phyloP scores from a whole-genome alignment of 2,113 vertebrate genomes.

The Rhizomys pruinosus region DNA sequence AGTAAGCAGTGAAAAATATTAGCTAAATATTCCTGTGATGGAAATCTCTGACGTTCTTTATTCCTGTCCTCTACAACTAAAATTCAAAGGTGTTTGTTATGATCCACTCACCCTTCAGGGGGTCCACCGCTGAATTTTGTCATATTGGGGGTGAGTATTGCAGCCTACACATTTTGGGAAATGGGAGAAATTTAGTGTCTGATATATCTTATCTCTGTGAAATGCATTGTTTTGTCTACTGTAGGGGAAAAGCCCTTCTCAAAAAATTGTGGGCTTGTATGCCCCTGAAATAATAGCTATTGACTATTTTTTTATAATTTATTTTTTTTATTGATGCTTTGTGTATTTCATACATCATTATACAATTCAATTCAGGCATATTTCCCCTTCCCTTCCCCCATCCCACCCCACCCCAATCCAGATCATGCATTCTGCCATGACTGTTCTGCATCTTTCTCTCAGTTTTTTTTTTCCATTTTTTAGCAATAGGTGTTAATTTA shows the following conservation, averaged over 20 bases:
- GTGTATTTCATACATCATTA: too few relatives aligned
- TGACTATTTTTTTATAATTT: too few relatives aligned
- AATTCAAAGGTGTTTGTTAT: not conserved
- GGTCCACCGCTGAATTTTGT: too few relatives aligned
- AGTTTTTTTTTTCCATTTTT: too few relatives aligned
- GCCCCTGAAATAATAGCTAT: not conserved
- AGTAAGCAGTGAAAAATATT: not conserved
- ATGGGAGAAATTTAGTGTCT: not conserved
- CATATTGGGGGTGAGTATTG: not conserved
- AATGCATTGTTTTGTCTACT: not conserved
- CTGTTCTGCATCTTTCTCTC: too few relatives aligned
- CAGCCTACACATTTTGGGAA: not conserved
- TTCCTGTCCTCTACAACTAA: not conserved
- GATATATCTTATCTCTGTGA: not conserved
- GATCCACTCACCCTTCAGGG: rapidly evolving
- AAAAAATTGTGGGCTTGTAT: not conserved
- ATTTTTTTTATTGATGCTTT: too few relatives aligned
- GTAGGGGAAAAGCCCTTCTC: not conserved
- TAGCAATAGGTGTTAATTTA: too few relatives aligned
- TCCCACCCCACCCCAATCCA: too few relatives aligned
- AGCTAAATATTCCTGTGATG: not conserved
- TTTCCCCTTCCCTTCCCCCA: too few relatives aligned
- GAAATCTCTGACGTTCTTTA: not conserved
- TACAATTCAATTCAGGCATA: too few relatives aligned
- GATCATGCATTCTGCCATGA: too few relatives aligned